These are phyloP conservation scores for Drosophila barbarae DNA, from an alignment of 2,888 invertebrate genomes.

Conservation along the genomic window DNA sequence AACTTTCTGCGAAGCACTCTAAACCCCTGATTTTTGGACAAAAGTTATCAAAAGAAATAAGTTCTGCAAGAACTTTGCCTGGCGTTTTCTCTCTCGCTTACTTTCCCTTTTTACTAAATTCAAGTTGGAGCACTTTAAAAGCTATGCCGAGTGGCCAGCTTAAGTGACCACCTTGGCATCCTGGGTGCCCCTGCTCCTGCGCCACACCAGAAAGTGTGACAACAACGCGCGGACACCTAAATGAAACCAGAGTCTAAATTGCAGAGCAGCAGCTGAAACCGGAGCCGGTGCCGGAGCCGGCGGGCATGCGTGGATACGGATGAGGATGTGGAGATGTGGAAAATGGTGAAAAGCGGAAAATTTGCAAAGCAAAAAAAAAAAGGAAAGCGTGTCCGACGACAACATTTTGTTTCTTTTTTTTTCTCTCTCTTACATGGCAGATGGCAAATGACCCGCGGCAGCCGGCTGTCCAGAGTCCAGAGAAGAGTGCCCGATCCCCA, in stretches of 20 bases:
- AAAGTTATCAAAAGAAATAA: constrained; percentile 5
- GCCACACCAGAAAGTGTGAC: constrained; percentile 10
- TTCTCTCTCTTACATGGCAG: constrained; percentile 15
- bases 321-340: constrained; percentile 14
- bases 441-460: constrained; percentile 26
- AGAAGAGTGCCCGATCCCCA: no score
- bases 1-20: neutral
- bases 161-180: constrained; percentile 12
- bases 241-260: constrained; percentile 29
- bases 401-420: constrained; percentile 23
- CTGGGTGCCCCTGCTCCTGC: neutral
- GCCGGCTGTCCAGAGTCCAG: constrained; percentile 21
- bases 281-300: constrained; percentile 9
- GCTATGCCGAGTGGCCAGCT: neutral
- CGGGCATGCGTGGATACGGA: constrained; percentile 30
- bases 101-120: neutral
- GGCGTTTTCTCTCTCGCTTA: neutral
- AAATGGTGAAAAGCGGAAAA: constrained; percentile 13
- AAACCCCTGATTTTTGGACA: neutral
- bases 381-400: neutral
- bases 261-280: constrained; percentile 21
- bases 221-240: constrained; percentile 22
- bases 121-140: constrained; percentile 12
- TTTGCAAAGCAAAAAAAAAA: neutral
- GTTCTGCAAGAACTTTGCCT: neutral